phyloP scores from a whole-genome alignment of 2,797 vertebrate genomes.

The Podarcis lilfordi region DNA sequence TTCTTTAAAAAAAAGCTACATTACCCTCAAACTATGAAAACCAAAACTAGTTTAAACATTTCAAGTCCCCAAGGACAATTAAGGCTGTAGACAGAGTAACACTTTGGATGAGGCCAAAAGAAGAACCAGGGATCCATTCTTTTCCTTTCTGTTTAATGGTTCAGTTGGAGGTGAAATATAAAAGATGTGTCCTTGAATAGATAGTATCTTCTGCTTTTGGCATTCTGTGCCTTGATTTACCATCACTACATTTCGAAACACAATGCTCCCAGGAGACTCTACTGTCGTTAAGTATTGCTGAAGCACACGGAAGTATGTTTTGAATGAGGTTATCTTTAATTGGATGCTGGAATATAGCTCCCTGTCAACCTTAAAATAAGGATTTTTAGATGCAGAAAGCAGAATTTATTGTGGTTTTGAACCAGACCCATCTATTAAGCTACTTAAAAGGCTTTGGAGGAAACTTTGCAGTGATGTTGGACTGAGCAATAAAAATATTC shows the following conservation, averaged over 20 bases:
- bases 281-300: conserved; percentile 6
- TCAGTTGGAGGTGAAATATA: conserved; percentile 28
- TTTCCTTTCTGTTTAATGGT: neutral
- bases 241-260: conserved; percentile 12
- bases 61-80: neutral
- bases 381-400: neutral
- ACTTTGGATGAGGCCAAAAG: neutral
- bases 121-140: neutral
- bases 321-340: conserved; percentile 13
- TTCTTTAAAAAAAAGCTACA: neutral
- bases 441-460: neutral
- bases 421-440: neutral
- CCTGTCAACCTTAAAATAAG: neutral
- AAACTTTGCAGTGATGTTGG: neutral
- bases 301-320: neutral
- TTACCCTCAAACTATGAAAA: neutral
- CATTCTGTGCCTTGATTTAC: neutral
- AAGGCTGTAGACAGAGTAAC: neutral
- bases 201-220: neutral
- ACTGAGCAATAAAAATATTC: neutral
- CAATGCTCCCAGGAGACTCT: neutral
- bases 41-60: neutral
- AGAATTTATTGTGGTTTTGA: neutral
- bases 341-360: neutral
- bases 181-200: conserved; percentile 1